Evolutionary conservation across 2,113 vertebrate species (phyloP).

Genomic region (Psilopogon haemacephalus): DNA sequence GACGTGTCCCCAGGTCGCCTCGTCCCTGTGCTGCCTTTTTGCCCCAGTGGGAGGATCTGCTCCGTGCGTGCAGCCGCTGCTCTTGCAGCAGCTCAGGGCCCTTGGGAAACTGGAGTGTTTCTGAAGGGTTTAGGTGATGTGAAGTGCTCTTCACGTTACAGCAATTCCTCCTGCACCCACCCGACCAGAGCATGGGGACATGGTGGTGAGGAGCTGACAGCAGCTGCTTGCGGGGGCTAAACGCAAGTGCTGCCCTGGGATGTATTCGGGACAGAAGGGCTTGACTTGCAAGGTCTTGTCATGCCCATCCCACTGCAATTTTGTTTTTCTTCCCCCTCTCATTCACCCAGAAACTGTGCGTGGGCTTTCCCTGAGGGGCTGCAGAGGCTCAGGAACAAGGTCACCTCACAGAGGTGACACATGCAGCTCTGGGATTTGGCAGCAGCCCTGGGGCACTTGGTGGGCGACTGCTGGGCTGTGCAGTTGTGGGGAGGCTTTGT

Average conservation of each 20-base stretch:
- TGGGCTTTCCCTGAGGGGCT: neutral
- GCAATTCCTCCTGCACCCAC: neutral
- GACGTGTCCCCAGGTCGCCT: rapidly evolving
- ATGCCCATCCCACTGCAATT: neutral
- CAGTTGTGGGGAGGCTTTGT: neutral
- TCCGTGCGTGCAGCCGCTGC: neutral
- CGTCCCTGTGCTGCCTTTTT: neutral
- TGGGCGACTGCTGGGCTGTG: neutral
- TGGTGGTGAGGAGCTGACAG: neutral
- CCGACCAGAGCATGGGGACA: neutral
- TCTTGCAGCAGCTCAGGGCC: neutral
- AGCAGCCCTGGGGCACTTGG: rapidly evolving
- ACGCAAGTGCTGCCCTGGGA: neutral
- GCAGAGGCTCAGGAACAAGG: neutral
- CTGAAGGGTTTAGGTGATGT: neutral
- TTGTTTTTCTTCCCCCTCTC: neutral
- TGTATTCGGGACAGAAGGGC: neutral
- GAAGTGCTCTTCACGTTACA: neutral
- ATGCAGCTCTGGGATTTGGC: neutral
- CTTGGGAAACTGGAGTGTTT: neutral
- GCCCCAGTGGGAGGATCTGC: neutral
- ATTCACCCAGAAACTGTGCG: neutral
- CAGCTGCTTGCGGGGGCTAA: slow-evolving; percentile 2
- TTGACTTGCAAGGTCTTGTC: neutral
- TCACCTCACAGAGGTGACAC: neutral